Evolutionary conservation across 2,113 vertebrate genomes (phyloP).

Genomic region (Semicossyphus pulcher): DNA sequence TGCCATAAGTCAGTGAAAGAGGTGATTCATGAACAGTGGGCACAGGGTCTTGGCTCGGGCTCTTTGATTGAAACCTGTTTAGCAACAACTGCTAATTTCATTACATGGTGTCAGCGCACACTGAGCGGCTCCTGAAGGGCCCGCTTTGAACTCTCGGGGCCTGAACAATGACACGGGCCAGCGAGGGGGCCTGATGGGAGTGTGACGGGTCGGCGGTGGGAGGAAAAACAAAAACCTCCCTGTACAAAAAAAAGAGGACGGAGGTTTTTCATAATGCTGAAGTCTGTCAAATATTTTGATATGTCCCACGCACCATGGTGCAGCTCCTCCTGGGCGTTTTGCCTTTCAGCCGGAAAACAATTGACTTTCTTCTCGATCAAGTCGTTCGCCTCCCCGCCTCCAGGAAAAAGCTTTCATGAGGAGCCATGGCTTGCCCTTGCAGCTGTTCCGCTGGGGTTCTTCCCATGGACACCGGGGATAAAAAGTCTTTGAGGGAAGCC

Average conservation of each 20-base stretch:
- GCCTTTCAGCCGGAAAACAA: conserved; percentile 90
- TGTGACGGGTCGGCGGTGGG: conserved; percentile 88
- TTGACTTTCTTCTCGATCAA: conserved; percentile 95
- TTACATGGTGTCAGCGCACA: conserved; percentile 94
- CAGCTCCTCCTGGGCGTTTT: conserved; percentile 92
- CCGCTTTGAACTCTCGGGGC: conserved; percentile 91
- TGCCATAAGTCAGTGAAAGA: conserved; percentile 71
- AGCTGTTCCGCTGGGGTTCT: conserved; percentile 93
- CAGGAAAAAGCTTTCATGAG: conserved; percentile 96
- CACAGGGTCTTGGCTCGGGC: conserved; percentile 79
- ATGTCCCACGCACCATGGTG: conserved; percentile 96
- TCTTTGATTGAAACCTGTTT: conserved; percentile 96
- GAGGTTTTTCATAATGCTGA: conserved; percentile 96
- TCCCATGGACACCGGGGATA: conserved; percentile 90
- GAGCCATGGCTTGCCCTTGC: conserved; percentile 85
- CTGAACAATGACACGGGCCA: conserved; percentile 93
- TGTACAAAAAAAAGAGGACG: conserved; percentile 74
- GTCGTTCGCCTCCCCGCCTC: conserved; percentile 92
- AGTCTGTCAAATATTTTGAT: conserved; percentile 99
- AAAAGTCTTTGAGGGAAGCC: conserved; percentile 69
- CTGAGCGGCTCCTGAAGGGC: conserved; percentile 92
- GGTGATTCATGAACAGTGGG: conserved; percentile 76
- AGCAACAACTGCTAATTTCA: conserved; percentile 95
- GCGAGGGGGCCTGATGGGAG: conserved; percentile 89
- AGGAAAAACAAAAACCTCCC: conserved; percentile 66